A percentile compares a stretch with the other conserved stretches of the same genome.
These are phyloP conservation scores for Amblyopsis rosae DNA, from an alignment of 2,113 vertebrate species.

Conservation along the genomic window DNA sequence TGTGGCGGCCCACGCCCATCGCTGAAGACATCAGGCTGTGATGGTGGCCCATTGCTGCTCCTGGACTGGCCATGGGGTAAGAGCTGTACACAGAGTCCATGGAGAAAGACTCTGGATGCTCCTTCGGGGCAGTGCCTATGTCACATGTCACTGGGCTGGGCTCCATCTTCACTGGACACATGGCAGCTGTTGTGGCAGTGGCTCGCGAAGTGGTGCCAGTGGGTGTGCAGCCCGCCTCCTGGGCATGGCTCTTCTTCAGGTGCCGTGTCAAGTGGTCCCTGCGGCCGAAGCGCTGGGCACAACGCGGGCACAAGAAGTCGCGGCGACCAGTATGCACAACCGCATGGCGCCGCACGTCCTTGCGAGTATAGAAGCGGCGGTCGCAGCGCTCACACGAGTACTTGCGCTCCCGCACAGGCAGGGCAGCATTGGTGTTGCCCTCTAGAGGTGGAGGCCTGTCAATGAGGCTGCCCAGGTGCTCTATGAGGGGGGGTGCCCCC, in stretches of 20 bases:
- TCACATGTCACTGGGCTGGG: conserved; percentile 81
- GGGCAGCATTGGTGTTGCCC: conserved; percentile 37
- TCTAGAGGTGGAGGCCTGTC: conserved; percentile 80
- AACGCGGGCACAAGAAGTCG: conserved; percentile 94
- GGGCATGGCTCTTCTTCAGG: conserved; percentile 96
- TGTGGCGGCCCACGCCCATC: conserved; percentile 73
- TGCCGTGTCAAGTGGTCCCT: conserved; percentile 95
- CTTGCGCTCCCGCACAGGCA: conserved; percentile 88
- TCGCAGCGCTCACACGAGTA: conserved; percentile 94
- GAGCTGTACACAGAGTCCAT: conserved; percentile 85
- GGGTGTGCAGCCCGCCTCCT: conserved; percentile 85
- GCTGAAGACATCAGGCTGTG: conserved; percentile 83
- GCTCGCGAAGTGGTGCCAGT: conserved; percentile 74
- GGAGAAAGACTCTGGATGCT: conserved; percentile 76
- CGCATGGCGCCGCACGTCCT: conserved; percentile 91
- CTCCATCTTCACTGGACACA: conserved; percentile 86
- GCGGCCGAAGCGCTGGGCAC: conserved; percentile 92
- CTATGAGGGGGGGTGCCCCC: conserved; percentile 86
- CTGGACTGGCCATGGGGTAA: conserved; percentile 81
- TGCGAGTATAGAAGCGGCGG: conserved; percentile 94
- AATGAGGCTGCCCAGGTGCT: conserved; percentile 89
- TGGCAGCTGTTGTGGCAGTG: conserved; percentile 74
- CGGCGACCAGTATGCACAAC: conserved; percentile 95
- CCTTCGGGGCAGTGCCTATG: conserved; percentile 78
- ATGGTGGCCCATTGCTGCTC: conserved; percentile 77